Base-by-base conservation (phyloP, 2,888 invertebrate genomes). In the Ceriagrion tenellum region DNA sequence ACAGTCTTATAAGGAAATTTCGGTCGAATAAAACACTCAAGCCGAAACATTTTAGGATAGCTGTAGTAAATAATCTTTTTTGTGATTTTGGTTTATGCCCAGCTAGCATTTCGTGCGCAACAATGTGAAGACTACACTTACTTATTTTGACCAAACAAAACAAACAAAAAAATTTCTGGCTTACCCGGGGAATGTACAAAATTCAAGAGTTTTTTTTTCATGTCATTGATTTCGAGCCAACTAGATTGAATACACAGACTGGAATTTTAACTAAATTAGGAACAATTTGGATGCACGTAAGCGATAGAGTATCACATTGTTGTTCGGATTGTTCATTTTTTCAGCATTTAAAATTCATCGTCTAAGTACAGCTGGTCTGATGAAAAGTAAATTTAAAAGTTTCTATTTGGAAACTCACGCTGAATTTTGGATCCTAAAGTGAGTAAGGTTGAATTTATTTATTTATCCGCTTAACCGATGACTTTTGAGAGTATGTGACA, bases 121-220 rank as follows among this genome's bases (percentile, higher is more conserved):
- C 93, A 93, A 93, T 93, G 93, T 0, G 35, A 12, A 1, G n/a
- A 13, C n/a, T 26, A 93, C 26, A 93, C 26, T 69, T 69, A 47
- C 81, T 56, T 55, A n/a, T n/a, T 56, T 59, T 59, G 30, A 26
- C 89, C n/a, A 40, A 26, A 26, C 10, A 56, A 69, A 26, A 18
- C 26, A 88, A 30, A 40, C 26, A 30, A 63, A 47, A 47, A 47
- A 13, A 47, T 93, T 69, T 93, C 26, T 26, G 91, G 40, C 30
- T 69, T 47, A 47, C 69, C 93, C 59, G n/a, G 93, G 93, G 93
- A 93, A 93, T 93, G 93, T 74, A 93, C 69, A 93, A 93, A 93
- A 69, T 93, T 93, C 40, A 69, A 35, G 93, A 69, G 93, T 69
- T 26, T 69, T 93, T 93, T 47, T 93, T 47, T n/a, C 93, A 93